Base-by-base conservation (phyloP, 2,113 vertebrate genomes). In the Urocitellus parryii region DNA sequence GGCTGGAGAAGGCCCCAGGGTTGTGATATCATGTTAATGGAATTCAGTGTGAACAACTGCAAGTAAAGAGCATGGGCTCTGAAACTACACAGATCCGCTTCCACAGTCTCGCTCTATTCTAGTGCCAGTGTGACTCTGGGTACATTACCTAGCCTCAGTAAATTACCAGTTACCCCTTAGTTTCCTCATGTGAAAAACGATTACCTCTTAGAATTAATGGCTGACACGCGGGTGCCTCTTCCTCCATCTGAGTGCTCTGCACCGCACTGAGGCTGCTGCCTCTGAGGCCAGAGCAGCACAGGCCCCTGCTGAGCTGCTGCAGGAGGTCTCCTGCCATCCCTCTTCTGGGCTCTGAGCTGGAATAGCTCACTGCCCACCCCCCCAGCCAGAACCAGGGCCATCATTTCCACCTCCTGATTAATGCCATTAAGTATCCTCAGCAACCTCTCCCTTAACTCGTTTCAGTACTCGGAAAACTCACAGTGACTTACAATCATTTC, bases 21-120 rank as follows among this genome's bases (percentile, higher is more conserved):
- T 68, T 42, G 20, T 63, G 94, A 90, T 61, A 80, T 68, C 87
- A 91, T 25, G 56, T 53, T 70, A 89, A 93, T 17, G 86, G 89
- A 96, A 97, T 92, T 88, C 84, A 68, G 1, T 42, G 82, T 48
- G 86, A 97, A 94, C 72, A 87, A 87, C 0, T 76, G 72, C 17
- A 78, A 86, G 88, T 65, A 61, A 87, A 86, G 67, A 51, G 37
- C 45, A 61, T 1, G 18, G 58, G 24, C 67, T 78, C 39, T 77
- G 70, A 42, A 16, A 58, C 79, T 25, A 25, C 65, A 68, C 37
- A 88, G 42, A 89, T 25, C 58, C 65, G 78, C 85, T 91, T 79
- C 86, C 88, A 68, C 45, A 67, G 79, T 45, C 58, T 48, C 20
- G 1, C 73, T 84, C 90, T 58, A 4, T 79, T 53, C 48, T 8